These are phyloP conservation scores for Alligator mississippiensis DNA, from an alignment of 2,113 vertebrate species.

Conservation along the genomic window DNA sequence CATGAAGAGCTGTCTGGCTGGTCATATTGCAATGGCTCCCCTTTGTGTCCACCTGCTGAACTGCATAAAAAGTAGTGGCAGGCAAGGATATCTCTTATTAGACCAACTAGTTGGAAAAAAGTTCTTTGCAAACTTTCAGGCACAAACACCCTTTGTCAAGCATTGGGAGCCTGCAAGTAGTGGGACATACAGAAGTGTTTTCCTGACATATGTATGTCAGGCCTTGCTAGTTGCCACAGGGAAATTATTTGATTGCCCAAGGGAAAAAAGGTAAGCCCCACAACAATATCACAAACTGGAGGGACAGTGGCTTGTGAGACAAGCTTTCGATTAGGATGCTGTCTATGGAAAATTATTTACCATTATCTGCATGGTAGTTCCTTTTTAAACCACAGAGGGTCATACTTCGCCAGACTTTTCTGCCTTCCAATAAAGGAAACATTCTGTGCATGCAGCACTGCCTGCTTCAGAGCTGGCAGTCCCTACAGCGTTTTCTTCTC, in stretches of 20 bases:
- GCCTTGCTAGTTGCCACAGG: not conserved
- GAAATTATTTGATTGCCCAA: not conserved
- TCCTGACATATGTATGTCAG: not conserved
- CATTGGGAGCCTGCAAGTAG: no score
- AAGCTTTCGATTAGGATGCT: not conserved
- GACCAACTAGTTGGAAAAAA: no score
- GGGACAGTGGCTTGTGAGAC: not conserved
- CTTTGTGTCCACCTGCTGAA: not conserved
- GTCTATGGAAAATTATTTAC: not conserved
- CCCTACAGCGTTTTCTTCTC: not conserved
- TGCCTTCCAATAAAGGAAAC: not conserved
- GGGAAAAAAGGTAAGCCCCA: not conserved
- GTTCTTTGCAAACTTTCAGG: no score
- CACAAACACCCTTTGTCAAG: no score
- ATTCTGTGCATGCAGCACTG: not conserved
- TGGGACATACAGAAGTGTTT: not conserved
- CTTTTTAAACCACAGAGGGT: conserved; percentile 57
- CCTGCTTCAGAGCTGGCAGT: not conserved
- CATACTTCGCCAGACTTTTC: conserved; percentile 35
- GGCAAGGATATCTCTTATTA: no score
- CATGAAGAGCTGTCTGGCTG: rapidly evolving
- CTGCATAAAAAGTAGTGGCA: not conserved
- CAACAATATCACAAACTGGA: not conserved
- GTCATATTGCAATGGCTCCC: rapidly evolving
- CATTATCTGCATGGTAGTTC: conserved; percentile 41